Evolutionary conservation across 2,888 invertebrate species (phyloP), one percentile per base, ranked within the genome.

Genomic region (Aphodius granarius): DNA sequence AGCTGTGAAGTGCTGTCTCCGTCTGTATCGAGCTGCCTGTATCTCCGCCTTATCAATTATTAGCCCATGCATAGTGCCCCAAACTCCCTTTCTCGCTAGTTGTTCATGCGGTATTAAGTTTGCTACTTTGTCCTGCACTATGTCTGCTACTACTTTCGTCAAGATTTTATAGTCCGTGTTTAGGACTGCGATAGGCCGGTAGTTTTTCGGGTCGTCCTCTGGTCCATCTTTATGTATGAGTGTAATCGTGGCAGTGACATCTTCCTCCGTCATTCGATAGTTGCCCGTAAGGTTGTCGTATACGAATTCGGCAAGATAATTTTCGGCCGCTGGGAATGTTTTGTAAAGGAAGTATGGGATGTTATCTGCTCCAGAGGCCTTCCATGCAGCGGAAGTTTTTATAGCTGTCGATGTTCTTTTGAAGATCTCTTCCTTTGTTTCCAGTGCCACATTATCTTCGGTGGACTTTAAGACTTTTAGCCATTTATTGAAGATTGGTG

Each of bases 351-450:
- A 23, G 9, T 23, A 23, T 23, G 23, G 23, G 23, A 23, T 23
- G 23, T 9, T 23, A 9, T 79, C 78, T 9, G 70, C 75, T 2
- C 80, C 78, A 6, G 78, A 73, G 3, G 79, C 78, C 43, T 79
- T 79, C 78, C 79, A 79, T 2, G 76, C 73, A 16, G 75, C 78
- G 6, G 74, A 72, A 0, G 16, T 70, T 16, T 71, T 73, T 15
- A 79, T 43, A 0, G 75, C 74, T 13, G 65, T 23, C 5, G 23
- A 4, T 23, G 23, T 23, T 23, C 23, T 23, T 9, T 23, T 23
- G 23, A 23, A 23, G 23, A 23, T 9, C 9, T 23, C 5, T 23
- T 23, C 23, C 9, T 23, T 23, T 23, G 23, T 23, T 15, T 18
- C 66, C 16, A 5, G 17, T 18, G 16, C 3, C 19, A 13, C 2